Conservation (phyloP, 2,113 vertebrate species). For the Scytalopus superciliaris region DNA sequence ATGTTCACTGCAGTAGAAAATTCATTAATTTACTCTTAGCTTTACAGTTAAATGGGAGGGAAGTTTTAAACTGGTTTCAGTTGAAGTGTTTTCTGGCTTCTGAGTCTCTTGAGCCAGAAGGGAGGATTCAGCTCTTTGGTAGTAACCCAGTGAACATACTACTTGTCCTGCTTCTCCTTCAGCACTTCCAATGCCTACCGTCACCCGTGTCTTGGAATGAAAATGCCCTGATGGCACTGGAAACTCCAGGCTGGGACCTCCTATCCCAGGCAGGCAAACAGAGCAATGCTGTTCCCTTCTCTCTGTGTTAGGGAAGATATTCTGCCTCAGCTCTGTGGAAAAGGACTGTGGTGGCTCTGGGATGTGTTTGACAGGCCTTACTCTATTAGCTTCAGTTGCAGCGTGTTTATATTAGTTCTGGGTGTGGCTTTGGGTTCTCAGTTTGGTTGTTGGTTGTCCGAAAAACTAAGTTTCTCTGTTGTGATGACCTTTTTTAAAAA, state of each 20-base stretch:
- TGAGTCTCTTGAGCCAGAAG: background rate
- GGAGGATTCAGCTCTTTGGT: background rate
- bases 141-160: background rate
- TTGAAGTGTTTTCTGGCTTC: background rate
- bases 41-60: background rate
- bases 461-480: background rate
- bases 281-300: background rate
- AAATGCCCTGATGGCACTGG: background rate
- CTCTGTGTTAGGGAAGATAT: background rate
- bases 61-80: background rate
- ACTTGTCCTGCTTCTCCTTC: background rate
- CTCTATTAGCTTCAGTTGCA: background rate
- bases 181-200: background rate
- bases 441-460: background rate
- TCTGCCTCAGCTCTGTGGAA: background rate
- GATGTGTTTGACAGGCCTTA: background rate
- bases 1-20: background rate
- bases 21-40: background rate
- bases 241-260: background rate
- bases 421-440: slow-evolving; percentile 37
- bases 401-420: background rate
- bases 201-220: background rate
- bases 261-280: background rate
- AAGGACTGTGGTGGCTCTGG: background rate
- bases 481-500: background rate